Evolutionary conservation across 2,113 vertebrate species (phyloP).

Genomic region (Riparia riparia): DNA sequence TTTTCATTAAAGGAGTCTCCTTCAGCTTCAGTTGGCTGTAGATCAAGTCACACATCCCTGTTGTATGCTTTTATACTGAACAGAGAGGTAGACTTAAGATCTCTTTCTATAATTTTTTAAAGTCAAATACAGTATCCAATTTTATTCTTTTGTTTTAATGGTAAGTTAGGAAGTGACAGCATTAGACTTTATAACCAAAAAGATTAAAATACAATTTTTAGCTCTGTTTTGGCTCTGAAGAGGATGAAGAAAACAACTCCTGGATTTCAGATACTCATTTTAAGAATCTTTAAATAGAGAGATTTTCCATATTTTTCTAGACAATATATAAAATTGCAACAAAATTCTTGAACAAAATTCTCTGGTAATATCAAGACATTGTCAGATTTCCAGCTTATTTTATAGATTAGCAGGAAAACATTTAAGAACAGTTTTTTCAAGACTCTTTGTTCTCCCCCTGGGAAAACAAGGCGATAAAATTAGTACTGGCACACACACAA

Average conservation of each 20-base stretch:
- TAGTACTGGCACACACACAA: neutral
- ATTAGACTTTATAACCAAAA: neutral
- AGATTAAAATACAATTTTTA: neutral
- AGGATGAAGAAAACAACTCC: neutral
- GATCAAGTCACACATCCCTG: neutral
- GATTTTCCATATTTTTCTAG: neutral
- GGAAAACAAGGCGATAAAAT: neutral
- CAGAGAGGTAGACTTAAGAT: neutral
- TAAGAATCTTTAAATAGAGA: neutral
- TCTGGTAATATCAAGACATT: neutral
- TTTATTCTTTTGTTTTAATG: neutral
- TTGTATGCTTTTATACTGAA: neutral
- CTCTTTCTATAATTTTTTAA: neutral
- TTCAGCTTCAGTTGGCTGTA: neutral
- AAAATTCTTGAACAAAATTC: neutral
- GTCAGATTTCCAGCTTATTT: neutral
- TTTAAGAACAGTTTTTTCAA: neutral
- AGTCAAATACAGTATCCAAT: neutral
- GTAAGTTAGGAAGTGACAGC: neutral
- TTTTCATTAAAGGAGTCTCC: constrained; percentile 14
- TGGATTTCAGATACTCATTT: neutral
- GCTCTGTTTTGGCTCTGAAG: neutral
- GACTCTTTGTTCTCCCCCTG: neutral
- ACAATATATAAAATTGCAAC: neutral
- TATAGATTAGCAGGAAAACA: neutral